Conservation (phyloP, 2,113 vertebrate genomes). For the Patagioenas fasciata region DNA sequence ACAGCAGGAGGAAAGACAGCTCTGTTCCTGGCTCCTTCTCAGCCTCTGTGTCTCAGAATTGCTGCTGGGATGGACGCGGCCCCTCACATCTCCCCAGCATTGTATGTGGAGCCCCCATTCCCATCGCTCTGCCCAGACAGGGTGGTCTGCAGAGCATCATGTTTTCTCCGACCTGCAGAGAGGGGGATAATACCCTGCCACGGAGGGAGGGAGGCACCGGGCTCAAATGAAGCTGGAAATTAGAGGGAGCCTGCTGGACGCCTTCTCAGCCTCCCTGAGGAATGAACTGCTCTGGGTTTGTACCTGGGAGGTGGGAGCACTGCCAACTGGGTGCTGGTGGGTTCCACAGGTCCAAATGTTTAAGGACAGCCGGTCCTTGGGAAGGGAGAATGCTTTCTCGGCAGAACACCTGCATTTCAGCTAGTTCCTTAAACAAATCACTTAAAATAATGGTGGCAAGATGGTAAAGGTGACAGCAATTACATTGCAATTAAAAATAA, state of each 20-base stretch:
- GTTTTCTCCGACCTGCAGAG: not conserved
- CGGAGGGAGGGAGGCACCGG: not conserved
- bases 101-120: not conserved
- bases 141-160: not conserved
- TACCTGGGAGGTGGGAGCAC: not conserved
- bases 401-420: not conserved
- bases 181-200: not conserved
- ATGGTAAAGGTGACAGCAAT: not conserved
- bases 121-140: not conserved
- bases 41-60: not conserved
- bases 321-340: not conserved
- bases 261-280: not conserved
- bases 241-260: not conserved
- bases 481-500: not conserved
- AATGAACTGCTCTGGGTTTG: not conserved
- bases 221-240: not conserved
- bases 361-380: not conserved
- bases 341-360: not conserved
- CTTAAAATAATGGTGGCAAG: not conserved
- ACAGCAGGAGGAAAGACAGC: not conserved
- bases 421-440: not conserved
- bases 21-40: not conserved
- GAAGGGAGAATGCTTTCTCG: not conserved
- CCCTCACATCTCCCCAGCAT: not conserved
- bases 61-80: not conserved